Evolutionary conservation across 2,888 invertebrate species (phyloP), one percentile per base, ranked within the genome.

Genomic region (Desoria tigrina): DNA sequence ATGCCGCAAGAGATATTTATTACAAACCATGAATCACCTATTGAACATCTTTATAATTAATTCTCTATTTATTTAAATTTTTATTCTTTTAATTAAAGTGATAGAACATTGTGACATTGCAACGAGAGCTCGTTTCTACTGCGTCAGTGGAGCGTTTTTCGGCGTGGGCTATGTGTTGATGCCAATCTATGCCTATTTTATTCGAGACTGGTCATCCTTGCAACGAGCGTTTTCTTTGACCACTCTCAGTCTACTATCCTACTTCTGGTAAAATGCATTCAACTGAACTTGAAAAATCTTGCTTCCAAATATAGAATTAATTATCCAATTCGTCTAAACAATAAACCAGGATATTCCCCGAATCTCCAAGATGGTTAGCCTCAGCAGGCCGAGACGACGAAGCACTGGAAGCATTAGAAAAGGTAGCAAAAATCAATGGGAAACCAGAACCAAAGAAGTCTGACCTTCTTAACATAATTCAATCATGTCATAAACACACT

Each of bases 341-440:
- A n/a, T n/a, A n/a, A n/a, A n/a, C n/a, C n/a, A 74, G 74, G 74
- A 60, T 72, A n/a, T 64, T 75, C 16, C 75, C 75, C 1, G 73
- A 75, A 51, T 73, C 73, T 11, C 63, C 75, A 14, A 39, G 75
- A 24, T 75, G 75, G 75, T 45, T 71, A 7, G 73, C 73, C 9
- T 66, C 73, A 1, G 58, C 60, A 21, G 72, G 71, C 7, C 57
- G 66, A 51, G 68, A 72, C 54, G 64, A 68, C 4, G 69, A 69
- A 24, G 73, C 75, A 0, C 51, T 75, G n/a, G 28, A 61, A 39
- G 64, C 60, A 23, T 60, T 75, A 1, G 58, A 71, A 18, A 24
- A 32, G 9, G 64, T 75, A 18, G 75, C 73, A 18, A 64, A 64
- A 59, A 49, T 62, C 28, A 75, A 75, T 53, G 53, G 51, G 32